Conservation (phyloP, 2,797 vertebrate species). For the Gymnoscopelus braueri region DNA sequence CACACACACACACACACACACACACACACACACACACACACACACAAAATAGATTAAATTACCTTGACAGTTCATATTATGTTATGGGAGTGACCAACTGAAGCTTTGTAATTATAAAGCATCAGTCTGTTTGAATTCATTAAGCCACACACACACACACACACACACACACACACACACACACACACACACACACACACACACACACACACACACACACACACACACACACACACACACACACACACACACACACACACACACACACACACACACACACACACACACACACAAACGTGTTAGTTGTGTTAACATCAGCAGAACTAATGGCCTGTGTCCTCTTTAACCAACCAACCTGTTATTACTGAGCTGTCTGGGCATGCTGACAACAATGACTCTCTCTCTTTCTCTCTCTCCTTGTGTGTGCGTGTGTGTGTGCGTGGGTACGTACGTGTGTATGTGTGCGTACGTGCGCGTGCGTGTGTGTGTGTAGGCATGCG, state of each 20-base stretch:
- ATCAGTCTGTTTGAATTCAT: not conserved
- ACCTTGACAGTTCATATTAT: constrained; percentile 2
- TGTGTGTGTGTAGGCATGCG: not conserved
- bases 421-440: constrained; percentile 3
- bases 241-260: constrained; percentile 13
- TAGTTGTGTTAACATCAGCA: constrained; percentile 38
- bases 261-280: constrained; percentile 20
- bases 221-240: not conserved
- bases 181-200: constrained; percentile 14
- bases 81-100: not conserved
- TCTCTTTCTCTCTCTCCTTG: not conserved
- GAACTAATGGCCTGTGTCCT: constrained; percentile 26
- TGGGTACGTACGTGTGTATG: not conserved
- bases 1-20: too few relatives aligned
- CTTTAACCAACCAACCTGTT: constrained; percentile 47
- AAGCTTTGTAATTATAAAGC: not conserved
- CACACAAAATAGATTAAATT: too few relatives aligned
- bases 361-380: constrained; percentile 49
- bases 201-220: constrained; percentile 9
- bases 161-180: not conserved
- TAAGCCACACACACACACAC: not conserved
- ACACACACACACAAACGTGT: constrained; percentile 2
- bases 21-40: too few relatives aligned
- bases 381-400: constrained; percentile 26
- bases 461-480: not conserved